Evolutionary conservation across 2,888 invertebrate species (phyloP).

Genomic region (Drosophila rubida): DNA sequence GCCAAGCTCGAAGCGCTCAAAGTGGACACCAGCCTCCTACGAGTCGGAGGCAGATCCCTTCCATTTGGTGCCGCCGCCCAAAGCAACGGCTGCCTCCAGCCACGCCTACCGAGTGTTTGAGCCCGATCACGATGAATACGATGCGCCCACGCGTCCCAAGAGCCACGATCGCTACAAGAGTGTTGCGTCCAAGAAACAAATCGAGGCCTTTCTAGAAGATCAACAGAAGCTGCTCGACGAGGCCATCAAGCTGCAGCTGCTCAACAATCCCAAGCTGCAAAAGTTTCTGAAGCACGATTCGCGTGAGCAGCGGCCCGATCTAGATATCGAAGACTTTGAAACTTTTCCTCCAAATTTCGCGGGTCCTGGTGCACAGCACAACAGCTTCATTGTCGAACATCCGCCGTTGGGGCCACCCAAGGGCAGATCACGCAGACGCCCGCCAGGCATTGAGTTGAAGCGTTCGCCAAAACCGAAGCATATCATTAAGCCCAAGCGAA

Average conservation of each 20-base stretch:
- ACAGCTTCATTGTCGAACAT: constrained; percentile 61
- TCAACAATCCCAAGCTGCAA: constrained; percentile 80
- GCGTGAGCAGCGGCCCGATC: constrained; percentile 67
- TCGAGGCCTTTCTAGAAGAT: constrained; percentile 80
- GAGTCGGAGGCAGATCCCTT: constrained; percentile 79
- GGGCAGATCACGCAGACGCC: constrained; percentile 64
- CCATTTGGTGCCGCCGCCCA: constrained; percentile 79
- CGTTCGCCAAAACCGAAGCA: constrained; percentile 66
- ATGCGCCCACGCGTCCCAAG: constrained; percentile 56
- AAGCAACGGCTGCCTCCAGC: constrained; percentile 53
- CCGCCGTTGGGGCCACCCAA: constrained; percentile 51
- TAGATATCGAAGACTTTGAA: constrained; percentile 77
- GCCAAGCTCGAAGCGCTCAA: constrained; percentile 61
- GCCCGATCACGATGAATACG: constrained; percentile 76
- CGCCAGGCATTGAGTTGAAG: constrained; percentile 61
- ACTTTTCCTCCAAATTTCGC: constrained; percentile 70
- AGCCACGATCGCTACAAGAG: constrained; percentile 74
- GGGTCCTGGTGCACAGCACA: constrained; percentile 58
- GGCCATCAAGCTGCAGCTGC: constrained; percentile 77
- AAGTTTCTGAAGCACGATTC: constrained; percentile 74
- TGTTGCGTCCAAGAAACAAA: constrained; percentile 82
- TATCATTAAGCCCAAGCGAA: constrained; percentile 69
- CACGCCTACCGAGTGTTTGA: constrained; percentile 79
- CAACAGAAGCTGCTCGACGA: constrained; percentile 81
- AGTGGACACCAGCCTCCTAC: constrained; percentile 68